A percentile compares a stretch with the other conserved stretches of the same genome.
phyloP scores from a whole-genome alignment of 37 sponge, comb jelly and placozoan species.

The Aplysina aerophoba region DNA sequence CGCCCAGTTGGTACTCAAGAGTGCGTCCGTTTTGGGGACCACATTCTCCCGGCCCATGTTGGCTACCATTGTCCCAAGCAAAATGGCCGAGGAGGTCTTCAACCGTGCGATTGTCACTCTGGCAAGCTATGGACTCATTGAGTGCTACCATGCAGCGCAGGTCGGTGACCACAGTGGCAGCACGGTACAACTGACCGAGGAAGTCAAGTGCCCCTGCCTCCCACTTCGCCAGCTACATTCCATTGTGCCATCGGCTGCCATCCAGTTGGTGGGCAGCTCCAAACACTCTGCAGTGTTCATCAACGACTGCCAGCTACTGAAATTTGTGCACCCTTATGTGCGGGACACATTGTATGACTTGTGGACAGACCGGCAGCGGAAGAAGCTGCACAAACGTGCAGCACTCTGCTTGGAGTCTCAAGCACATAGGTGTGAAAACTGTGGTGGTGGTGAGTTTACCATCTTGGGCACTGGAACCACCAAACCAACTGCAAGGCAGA shows the following conservation, averaged over 20 bases:
- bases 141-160: constrained; percentile 70
- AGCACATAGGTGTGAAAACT: constrained; percentile 85
- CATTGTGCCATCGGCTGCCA: neutral
- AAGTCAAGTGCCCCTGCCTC: constrained; percentile 55
- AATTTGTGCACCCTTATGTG: constrained; percentile 86
- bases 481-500: neutral
- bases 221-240: neutral
- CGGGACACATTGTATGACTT: constrained; percentile 84
- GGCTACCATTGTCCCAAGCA: constrained; percentile 64
- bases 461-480: neutral
- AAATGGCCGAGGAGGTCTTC: constrained; percentile 22
- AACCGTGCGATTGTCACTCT: constrained; percentile 45
- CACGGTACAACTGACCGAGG: neutral
- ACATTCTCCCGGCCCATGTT: constrained; percentile 67
- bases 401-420: constrained; percentile 78
- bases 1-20: constrained; percentile 89
- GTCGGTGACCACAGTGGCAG: neutral
- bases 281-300: neutral
- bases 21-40: constrained; percentile 82
- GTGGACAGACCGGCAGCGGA: constrained; percentile 78
- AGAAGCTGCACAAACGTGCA: constrained; percentile 74
- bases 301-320: constrained; percentile 58
- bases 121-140: constrained; percentile 67
- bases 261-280: no score
- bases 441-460: constrained; percentile 84